Base-by-base conservation (phyloP, 2,888 invertebrate genomes). In the Entomobrya multifasciata region DNA sequence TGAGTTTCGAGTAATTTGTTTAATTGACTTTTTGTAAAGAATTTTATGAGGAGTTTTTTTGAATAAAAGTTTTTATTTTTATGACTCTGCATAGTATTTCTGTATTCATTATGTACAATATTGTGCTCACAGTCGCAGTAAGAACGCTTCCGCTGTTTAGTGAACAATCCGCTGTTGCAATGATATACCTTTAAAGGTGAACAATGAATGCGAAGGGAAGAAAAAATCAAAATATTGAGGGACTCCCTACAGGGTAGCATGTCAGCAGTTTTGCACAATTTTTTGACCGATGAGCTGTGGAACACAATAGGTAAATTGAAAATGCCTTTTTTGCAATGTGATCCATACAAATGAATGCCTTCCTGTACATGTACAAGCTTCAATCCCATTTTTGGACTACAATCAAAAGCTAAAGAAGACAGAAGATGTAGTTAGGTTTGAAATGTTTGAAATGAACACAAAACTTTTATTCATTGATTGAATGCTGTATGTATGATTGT, bases 141-240 rank as follows among this genome's bases (percentile, higher is more conserved):
- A n/a, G n/a, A n/a, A n/a, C n/a, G n/a, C n/a, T n/a, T n/a, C 36
- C 8, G 5, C 36, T 36, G 36, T 36, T 36, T 36, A 36, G 36
- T 36, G 8, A 36, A 36, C 4, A 36, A 6, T 36, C 36, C n/a
- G n/a, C n/a, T n/a, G n/a, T n/a, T n/a, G n/a, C n/a, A n/a, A n/a
- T n/a, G n/a, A n/a, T n/a, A n/a, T n/a, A n/a, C n/a, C n/a, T n/a
- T n/a, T n/a, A n/a, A n/a, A n/a, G n/a, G n/a, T n/a, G 8, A 36
- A 36, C 36, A 36, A 36, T 36, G 8, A 15, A 70, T 22, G 6
- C 4, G 17, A 52, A 70, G 5, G 70, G 55, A 47, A 62, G n/a
- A 49, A 72, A 78, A 78, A 27, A 70, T 85, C 85, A 85, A 78
- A 85, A 85, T 78, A 85, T 85, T 85, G 78, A 47, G 49, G 52